phyloP scores from a whole-genome alignment of 2,888 invertebrate species.

The Dryobota labecula region DNA sequence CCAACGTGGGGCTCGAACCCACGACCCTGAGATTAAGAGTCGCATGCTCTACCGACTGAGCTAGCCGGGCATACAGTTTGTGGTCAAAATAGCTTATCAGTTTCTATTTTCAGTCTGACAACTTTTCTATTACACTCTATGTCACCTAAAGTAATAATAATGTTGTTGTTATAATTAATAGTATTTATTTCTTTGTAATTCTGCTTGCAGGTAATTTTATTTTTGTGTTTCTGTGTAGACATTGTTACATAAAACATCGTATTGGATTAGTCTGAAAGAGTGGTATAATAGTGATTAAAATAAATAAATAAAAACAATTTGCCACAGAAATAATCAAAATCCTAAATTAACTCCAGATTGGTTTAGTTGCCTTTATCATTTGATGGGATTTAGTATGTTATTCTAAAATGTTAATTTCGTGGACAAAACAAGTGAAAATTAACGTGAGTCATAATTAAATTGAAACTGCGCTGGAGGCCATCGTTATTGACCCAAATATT shows the following conservation, averaged over 20 bases:
- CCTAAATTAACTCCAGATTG: neutral
- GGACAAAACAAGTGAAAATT: constrained; percentile 62
- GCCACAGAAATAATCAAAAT: neutral
- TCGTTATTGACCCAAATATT: constrained; percentile 82
- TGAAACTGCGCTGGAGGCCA: constrained; percentile 74
- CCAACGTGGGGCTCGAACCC: constrained; percentile 92
- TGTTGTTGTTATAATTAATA: too few species aligned
- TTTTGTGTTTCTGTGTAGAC: too few species aligned
- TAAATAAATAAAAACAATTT: too few species aligned
- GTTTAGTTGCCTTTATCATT: neutral
- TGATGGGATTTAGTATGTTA: neutral
- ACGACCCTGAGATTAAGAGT: constrained; percentile 92
- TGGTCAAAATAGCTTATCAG: constrained; percentile 55
- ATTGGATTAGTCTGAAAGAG: too few species aligned
- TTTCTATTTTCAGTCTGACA: neutral
- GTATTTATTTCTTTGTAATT: too few species aligned
- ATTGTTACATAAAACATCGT: too few species aligned
- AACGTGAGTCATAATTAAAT: constrained; percentile 66
- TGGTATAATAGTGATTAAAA: too few species aligned
- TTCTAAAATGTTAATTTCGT: constrained; percentile 38
- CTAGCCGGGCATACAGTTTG: constrained; percentile 91
- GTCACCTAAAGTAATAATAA: neutral
- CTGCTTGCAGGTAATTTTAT: too few species aligned
- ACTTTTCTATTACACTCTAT: neutral
- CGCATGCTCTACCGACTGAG: constrained; percentile 91